Base-by-base conservation (phyloP, 2,797 vertebrate genomes). In the Mycteria americana region DNA sequence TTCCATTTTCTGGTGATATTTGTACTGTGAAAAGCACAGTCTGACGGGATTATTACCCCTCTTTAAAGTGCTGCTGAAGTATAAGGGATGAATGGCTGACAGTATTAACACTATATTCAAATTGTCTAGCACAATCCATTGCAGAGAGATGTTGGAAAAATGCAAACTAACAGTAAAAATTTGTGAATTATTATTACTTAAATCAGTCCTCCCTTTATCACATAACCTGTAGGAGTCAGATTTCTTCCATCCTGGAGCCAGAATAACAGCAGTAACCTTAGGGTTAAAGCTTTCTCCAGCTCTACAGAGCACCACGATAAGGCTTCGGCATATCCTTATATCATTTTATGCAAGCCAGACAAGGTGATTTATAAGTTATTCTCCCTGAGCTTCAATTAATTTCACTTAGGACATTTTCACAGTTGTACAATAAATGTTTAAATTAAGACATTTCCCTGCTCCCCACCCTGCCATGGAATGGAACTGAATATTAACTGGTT, bases 281-380 rank as follows among this genome's bases (percentile, higher is more conserved):
- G 95, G 91, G 94, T 97, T 96, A 97, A 97, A 96, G 85, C 51
- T 93, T 84, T 67, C 94, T 83, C 64, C 93, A 75, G 79, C 87
- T 74, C 85, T 35, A 5, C 41, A 50, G 64, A 93, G 92, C 89
- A 80, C 79, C 68, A 18, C 0, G 31, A 63, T 92, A 93, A 93
- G 67, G 73, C 77, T 96, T 33, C 68, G 33, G 80, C 79, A 74
- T 95, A 95, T 93, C 85, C 88, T 88, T 90, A 31, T 88, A 89
- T 95, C 92, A 89, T 90, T 96, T 97, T 85, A 78, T 80, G 95
- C 84, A 72, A 95, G 82, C 48, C 41, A 57, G 89, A 88, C 84
- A 96, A 97, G 95, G 84, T 96, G 96, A 97, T 97, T 97, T 96
- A 96, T 97, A 97, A 97, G 94, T 97, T 97, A 94, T 88, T 97